Evolutionary conservation across 2,113 vertebrate species (phyloP).

Genomic region (Glaucomys volans): DNA sequence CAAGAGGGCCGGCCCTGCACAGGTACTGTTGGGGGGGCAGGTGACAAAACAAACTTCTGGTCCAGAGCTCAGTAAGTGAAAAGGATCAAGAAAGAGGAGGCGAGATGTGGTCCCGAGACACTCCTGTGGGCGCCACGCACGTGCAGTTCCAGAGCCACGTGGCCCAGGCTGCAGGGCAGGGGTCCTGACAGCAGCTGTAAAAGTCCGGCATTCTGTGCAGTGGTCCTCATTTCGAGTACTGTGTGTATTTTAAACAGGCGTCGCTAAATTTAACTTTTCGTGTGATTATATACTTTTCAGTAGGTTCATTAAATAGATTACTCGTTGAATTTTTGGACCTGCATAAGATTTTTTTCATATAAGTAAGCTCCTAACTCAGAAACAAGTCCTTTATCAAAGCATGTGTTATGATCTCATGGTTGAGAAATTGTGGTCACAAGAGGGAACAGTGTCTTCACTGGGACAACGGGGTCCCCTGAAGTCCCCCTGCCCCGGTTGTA

Average conservation of each 20-base stretch:
- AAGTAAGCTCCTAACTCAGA: constrained; percentile 43
- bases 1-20: background rate
- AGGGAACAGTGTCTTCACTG: background rate
- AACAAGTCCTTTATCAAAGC: constrained; percentile 10
- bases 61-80: background rate
- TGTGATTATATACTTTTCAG: constrained; percentile 16
- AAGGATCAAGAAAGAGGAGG: background rate
- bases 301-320: constrained; percentile 6
- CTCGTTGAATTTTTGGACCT: constrained; percentile 1
- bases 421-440: background rate
- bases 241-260: background rate
- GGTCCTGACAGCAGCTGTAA: background rate
- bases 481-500: background rate
- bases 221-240: background rate
- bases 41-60: background rate
- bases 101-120: background rate
- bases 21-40: background rate
- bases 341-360: background rate
- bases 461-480: background rate
- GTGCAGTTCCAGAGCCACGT: accelerated
- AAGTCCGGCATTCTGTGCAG: too few species aligned
- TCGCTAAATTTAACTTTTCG: background rate
- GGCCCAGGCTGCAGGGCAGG: background rate
- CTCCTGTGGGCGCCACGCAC: background rate
- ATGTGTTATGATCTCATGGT: background rate